Evolutionary conservation across 2,113 vertebrate species (phyloP), one percentile per base, ranked within the genome.

Genomic region (Xiphias gladius): DNA sequence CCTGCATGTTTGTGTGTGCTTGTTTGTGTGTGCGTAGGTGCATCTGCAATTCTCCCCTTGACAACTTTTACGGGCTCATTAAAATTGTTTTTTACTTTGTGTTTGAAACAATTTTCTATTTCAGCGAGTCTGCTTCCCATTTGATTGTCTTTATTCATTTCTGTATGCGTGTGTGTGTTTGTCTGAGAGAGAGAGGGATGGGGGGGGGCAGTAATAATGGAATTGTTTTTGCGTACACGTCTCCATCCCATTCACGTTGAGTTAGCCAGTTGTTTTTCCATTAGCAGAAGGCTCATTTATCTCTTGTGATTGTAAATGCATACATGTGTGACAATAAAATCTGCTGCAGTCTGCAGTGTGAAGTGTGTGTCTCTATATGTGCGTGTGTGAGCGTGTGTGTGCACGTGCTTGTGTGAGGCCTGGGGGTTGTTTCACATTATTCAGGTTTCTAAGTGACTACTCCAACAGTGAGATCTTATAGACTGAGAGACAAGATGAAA

Each of bases 21-120:
- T 66, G 58, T 61, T 26, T 66, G 39, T 82, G 73, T 64, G 30
- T 70, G 63, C 24, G 50, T 57, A 58, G 71, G 57, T 77, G 68
- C 46, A 50, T 68, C 72, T 65, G 75, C 88, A 48, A 82, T 79
- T 89, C 46, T 80, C 72, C 71, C 71, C 76, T 68, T 83, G 73
- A 86, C 76, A 85, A 86, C 80, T 79, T 90, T 83, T 75, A 83
- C 73, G 83, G 79, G 83, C 84, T 91, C 88, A 91, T 92, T 89
- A 88, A 77, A 88, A 77, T 70, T 70, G 73, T 85, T 91, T 89
- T 85, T 84, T 64, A 64, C 75, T 80, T 80, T 85, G 50, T 73
- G 66, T 77, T 86, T 71, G 39, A 88, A 87, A 87, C 75, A 87
- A 89, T 91, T 89, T 93, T 89, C 88, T 87, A 46, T 90, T 88